Base-by-base conservation (phyloP, 2,113 vertebrate genomes). In the Suncus etruscus region DNA sequence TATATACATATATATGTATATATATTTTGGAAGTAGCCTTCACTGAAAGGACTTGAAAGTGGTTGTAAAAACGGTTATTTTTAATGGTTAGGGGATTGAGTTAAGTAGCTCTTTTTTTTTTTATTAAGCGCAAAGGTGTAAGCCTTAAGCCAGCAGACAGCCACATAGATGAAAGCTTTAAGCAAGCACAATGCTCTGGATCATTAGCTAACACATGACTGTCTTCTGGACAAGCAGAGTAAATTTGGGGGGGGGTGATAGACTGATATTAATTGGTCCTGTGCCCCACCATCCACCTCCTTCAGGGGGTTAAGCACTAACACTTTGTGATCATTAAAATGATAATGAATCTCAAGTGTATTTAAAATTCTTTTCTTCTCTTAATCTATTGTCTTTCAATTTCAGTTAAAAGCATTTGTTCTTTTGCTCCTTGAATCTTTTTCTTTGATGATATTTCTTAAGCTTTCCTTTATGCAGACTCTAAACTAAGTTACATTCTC, bases 81-180 rank as follows among this genome's bases (percentile, higher is more conserved):
- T 86, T 93, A 95, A 95, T 81, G 24, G 91, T 63, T 66, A 50
- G 80, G 22, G 32, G 81, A 69, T 74, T 94, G 61, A 85, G 5
- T 77, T 89, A 91, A 45, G 72, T 0, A 20, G 22, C 14, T 11
- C 50, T 24, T 91, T 91, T 86, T 91, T 86, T 45, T 63, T 96
- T 66, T 65, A 91, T 75, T 80, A 86, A 82, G 95, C 94, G 83
- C 16, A 69, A 92, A 86, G 96, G 86, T 83, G 73, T 91, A 94
- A 95, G 63, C 72, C 78, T 80, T 89, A 50, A 90, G 75, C 63
- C 86, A n/a, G 58, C 77, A 79, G 74, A 87, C 77, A 86, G 76
- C 12, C 22, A 18, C 0, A 10, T 10, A 87, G 65, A 93, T 66
- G 87, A 87, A 94, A 94, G 86, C 82, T 84, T 76, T 66, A 83